phyloP scores from a whole-genome alignment of 2,888 invertebrate species.

The Cerastoderma edule region DNA sequence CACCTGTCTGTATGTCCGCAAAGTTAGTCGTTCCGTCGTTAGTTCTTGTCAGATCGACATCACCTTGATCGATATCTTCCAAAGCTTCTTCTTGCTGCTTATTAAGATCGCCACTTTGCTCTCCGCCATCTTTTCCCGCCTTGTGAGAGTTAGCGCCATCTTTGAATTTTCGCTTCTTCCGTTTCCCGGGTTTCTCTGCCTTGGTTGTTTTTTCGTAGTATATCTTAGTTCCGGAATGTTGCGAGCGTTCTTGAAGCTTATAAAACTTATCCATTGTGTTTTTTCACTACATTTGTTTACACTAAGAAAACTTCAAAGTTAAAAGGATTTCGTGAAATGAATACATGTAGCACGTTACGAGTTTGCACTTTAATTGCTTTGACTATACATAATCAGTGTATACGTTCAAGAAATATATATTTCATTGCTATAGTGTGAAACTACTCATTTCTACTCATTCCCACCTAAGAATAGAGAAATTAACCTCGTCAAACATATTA shows the following conservation, averaged over 20 bases:
- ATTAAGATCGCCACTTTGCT: neutral
- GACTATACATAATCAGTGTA: too few relatives aligned
- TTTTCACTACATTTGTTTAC: too few relatives aligned
- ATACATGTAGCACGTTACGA: too few relatives aligned
- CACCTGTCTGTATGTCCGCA: neutral
- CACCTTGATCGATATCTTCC: neutral
- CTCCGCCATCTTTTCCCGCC: conserved; percentile 1
- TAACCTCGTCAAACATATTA: too few relatives aligned
- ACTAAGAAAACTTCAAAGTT: too few relatives aligned
- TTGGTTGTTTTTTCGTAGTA: conserved; percentile 18
- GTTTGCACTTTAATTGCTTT: too few relatives aligned
- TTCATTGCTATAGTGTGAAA: too few relatives aligned
- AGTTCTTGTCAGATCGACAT: too few relatives aligned
- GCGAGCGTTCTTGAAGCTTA: conserved; percentile 5
- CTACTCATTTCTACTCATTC: too few relatives aligned
- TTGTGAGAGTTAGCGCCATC: conserved; percentile 27
- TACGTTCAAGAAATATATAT: too few relatives aligned
- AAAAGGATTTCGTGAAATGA: too few relatives aligned
- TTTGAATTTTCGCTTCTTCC: conserved; percentile 26
- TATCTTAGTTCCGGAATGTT: conserved; percentile 5
- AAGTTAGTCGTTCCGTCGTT: neutral
- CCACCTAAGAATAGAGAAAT: too few relatives aligned
- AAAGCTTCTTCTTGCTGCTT: neutral
- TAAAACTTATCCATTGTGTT: conserved; percentile 16
- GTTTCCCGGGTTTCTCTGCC: conserved; percentile 25